phyloP scores from a whole-genome alignment of 2,113 vertebrate genomes.

The Sorex fumeus region DNA sequence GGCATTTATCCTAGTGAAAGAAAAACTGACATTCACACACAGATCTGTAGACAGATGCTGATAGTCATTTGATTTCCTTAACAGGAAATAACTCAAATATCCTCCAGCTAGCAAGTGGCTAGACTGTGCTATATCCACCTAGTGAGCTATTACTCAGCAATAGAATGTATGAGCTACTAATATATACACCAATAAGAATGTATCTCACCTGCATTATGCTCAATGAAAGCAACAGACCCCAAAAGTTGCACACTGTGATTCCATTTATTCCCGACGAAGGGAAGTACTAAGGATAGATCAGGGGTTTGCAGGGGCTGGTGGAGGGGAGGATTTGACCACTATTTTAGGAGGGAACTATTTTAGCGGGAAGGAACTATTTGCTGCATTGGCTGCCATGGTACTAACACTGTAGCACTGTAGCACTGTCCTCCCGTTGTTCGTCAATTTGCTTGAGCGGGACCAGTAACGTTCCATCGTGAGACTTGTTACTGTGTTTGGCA shows the following conservation, averaged over 20 bases:
- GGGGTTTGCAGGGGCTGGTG: background rate
- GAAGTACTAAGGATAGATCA: constrained; percentile 17
- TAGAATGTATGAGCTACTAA: background rate
- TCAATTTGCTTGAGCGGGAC: too few relatives aligned
- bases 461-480: too few relatives aligned
- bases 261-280: background rate
- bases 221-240: constrained; percentile 36
- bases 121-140: background rate
- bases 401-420: too few relatives aligned
- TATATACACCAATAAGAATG: background rate
- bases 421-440: too few relatives aligned
- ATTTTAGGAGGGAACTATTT: background rate
- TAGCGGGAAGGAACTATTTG: background rate
- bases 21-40: background rate
- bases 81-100: background rate
- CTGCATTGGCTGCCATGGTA: background rate
- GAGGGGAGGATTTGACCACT: background rate
- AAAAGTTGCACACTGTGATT: background rate
- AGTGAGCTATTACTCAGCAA: background rate
- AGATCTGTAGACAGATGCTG: background rate
- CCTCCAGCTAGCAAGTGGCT: background rate
- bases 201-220: background rate
- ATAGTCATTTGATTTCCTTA: background rate
- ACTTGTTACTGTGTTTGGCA: too few relatives aligned
- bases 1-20: constrained; percentile 12